Base-by-base conservation (phyloP, 2,797 vertebrate genomes). In the Catostomus latipinnis region DNA sequence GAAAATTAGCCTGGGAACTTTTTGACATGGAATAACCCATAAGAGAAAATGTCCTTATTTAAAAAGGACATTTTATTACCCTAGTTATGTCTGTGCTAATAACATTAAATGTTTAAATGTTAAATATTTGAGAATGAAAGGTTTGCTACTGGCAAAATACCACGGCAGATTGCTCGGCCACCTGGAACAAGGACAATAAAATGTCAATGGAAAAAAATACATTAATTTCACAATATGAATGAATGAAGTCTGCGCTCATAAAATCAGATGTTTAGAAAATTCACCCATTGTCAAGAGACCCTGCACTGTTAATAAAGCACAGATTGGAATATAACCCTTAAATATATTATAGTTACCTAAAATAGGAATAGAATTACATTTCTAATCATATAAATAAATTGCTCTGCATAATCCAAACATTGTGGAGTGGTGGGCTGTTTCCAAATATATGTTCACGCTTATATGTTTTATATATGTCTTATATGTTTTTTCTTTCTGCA, bases 401-500 rank as follows among this genome's bases (percentile, higher is more conserved):
- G 13, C 13, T 49, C 6, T 74, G 0, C 22, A 58, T 75, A 43
- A 71, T 66, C 6, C 65, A 61, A 78, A 71, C 74, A 67, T 16
- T 63, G 34, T 50, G 61, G 16, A 67, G 54, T 12, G 12, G 22
- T 56, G 14, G 34, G 53, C 1, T 1, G 11, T 65, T 48, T 48
- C 34, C 57, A 54, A 53, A 66, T 48, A 48, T 52, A 53, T 46
- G 6, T 52, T 72, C 69, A 82, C 16, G 16, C 16, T 18, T 18
- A 18, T 18, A 18, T 18, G 16, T 18, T 18, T 18, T 18, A 18
- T 18, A 18, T 18, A 18, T 18, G 16, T 18, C 16, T 18, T 18
- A 18, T 18, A 49, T 11, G 1, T 54, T 75, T 57, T 91, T 83
- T 86, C 84, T 45, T 69, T 81, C 86, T 90, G 65, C 92, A 99